These are phyloP conservation scores for Myotis brandtii DNA, from an alignment of 2,113 vertebrate genomes.

Conservation along the genomic window DNA sequence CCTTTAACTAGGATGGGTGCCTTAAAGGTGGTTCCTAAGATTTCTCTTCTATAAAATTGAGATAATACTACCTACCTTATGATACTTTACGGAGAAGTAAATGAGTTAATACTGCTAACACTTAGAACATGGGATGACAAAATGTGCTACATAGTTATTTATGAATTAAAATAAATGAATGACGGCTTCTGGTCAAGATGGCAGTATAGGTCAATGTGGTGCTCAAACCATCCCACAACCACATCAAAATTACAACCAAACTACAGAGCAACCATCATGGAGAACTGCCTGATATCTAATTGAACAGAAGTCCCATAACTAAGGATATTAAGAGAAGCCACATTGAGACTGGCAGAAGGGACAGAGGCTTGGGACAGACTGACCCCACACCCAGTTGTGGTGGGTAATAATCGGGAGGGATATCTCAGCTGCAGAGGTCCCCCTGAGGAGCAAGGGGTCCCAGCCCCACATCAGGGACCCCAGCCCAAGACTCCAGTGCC, in stretches of 20 bases:
- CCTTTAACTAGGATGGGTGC: not conserved
- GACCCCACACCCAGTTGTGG: not conserved
- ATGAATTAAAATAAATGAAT: not conserved
- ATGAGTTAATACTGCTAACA: not conserved
- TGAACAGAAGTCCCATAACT: not conserved
- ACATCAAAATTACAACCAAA: not conserved
- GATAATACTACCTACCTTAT: not conserved
- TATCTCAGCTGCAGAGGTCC: not conserved
- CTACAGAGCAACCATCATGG: not conserved
- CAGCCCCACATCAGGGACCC: not conserved
- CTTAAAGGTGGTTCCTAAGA: not conserved
- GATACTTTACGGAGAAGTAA: not conserved
- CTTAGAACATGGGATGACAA: not conserved
- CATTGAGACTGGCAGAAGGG: not conserved
- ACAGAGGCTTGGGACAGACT: not conserved
- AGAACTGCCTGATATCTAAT: not conserved
- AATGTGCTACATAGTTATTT: not conserved
- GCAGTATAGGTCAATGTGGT: not conserved
- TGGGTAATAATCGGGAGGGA: not conserved
- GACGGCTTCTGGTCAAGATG: not conserved
- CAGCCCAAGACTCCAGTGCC: too few relatives aligned
- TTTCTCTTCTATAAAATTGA: not conserved
- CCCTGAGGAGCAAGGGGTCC: not conserved
- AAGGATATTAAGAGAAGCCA: not conserved
- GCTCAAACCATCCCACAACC: not conserved